These are phyloP conservation scores for Papilio xuthus DNA, from an alignment of 1,140 invertebrate species.

Conservation along the genomic window DNA sequence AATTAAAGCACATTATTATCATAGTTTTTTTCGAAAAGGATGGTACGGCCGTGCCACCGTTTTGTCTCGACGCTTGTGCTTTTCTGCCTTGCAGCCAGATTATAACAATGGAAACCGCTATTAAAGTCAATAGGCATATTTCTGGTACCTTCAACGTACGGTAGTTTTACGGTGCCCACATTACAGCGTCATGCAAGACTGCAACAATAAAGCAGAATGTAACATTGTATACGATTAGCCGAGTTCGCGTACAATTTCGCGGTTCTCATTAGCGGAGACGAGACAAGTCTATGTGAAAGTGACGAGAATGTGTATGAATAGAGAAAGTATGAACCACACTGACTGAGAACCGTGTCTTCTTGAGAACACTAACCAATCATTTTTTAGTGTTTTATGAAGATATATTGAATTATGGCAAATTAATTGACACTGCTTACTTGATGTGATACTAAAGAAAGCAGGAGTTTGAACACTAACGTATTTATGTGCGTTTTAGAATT, in stretches of 20 bases:
- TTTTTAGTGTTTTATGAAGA: background rate
- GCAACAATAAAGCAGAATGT: conserved; percentile 40
- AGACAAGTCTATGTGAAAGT: conserved; percentile 63
- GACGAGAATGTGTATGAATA: conserved; percentile 69
- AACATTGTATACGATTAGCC: conserved; percentile 54
- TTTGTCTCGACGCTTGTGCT: too few species aligned
- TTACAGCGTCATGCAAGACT: background rate
- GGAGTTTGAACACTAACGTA: background rate
- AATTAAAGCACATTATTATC: too few species aligned
- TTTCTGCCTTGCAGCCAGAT: too few species aligned
- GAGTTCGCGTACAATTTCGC: conserved; percentile 60
- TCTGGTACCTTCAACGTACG: background rate
- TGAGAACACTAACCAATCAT: conserved; percentile 18
- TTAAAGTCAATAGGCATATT: too few species aligned
- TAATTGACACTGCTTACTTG: background rate
- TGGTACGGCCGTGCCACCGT: too few species aligned
- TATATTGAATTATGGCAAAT: background rate
- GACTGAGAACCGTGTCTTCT: conserved; percentile 51
- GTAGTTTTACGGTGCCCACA: background rate
- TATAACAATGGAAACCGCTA: too few species aligned
- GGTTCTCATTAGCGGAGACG: conserved; percentile 59
- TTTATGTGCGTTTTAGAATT: too few species aligned
- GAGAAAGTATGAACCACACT: conserved; percentile 64
- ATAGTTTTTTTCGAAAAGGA: too few species aligned
- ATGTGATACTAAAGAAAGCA: background rate